These are phyloP conservation scores for Scaptomyza pallida DNA, from an alignment of 1,140 invertebrate genomes.

Conservation along the genomic window DNA sequence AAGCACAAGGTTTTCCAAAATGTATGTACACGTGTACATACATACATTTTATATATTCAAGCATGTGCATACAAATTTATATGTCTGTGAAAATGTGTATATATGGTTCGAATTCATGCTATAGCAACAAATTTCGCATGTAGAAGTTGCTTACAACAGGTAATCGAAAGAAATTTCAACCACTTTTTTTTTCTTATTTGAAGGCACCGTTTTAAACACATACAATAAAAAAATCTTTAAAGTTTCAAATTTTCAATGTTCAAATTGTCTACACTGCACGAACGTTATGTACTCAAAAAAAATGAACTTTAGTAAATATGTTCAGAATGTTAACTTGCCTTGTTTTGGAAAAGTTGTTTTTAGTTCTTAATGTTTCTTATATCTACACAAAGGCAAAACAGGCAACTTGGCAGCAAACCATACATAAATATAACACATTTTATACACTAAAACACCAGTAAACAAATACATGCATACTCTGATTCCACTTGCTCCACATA, in stretches of 20 bases:
- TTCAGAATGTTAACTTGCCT: background rate
- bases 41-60: slow-evolving; percentile 16
- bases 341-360: background rate
- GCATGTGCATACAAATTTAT: background rate
- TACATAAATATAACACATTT: slow-evolving; percentile 63
- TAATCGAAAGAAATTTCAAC: background rate
- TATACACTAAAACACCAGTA: slow-evolving; percentile 57
- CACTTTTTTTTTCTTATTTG: background rate
- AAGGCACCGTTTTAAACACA: background rate
- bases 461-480: slow-evolving; percentile 76
- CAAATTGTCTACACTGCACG: background rate
- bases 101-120: background rate
- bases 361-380: slow-evolving; percentile 24
- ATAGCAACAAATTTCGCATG: background rate
- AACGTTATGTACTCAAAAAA: background rate
- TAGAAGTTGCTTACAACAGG: background rate
- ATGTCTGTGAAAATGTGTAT: background rate
- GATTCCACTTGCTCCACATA: slow-evolving; percentile 23
- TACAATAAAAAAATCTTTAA: no score
- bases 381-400: slow-evolving; percentile 56
- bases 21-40: slow-evolving; percentile 32
- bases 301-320: background rate
- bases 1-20: background rate
- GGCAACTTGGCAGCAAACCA: slow-evolving; percentile 55
- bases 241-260: no score